Percentiles rank a stretch among this genome's conserved stretches.
These are phyloP conservation scores for Diploptera punctata DNA, from an alignment of 2,888 invertebrate species.

Conservation along the genomic window DNA sequence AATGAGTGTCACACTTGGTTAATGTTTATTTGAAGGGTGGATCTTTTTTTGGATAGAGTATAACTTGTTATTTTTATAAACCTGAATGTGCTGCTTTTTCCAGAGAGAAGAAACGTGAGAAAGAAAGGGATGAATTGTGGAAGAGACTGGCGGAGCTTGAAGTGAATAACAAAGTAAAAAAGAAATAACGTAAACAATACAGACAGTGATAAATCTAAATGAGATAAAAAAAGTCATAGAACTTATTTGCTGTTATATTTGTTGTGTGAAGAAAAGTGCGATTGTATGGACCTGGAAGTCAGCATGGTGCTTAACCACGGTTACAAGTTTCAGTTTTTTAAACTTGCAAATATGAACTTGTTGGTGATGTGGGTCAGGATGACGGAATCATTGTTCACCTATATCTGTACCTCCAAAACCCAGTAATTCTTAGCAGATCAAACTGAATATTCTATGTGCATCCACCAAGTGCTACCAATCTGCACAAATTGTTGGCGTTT, in stretches of 20 bases:
- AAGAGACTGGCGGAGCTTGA: slow-evolving; percentile 92
- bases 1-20: too few species aligned
- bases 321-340: neutral
- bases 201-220: slow-evolving; percentile 42
- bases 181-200: slow-evolving; percentile 42
- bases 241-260: slow-evolving; percentile 47
- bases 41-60: too few species aligned
- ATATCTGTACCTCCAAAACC: slow-evolving; percentile 43
- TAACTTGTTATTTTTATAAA: too few species aligned
- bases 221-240: slow-evolving; percentile 42
- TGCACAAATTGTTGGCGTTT: slow-evolving; percentile 46
- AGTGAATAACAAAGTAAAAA: slow-evolving; percentile 57
- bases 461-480: slow-evolving; percentile 44
- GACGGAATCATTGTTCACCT: slow-evolving; percentile 39
- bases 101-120: slow-evolving; percentile 94
- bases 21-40: too few species aligned
- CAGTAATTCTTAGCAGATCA: slow-evolving; percentile 42
- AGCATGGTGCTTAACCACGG: slow-evolving; percentile 33
- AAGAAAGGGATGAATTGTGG: slow-evolving; percentile 98
- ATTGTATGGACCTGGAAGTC: slow-evolving; percentile 32
- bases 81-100: slow-evolving; percentile 44
- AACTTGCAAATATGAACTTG: slow-evolving; percentile 20
- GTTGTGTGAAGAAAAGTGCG: slow-evolving; percentile 45
- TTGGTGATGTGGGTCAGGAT: slow-evolving; percentile 31
- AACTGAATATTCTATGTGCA: slow-evolving; percentile 42